phyloP scores from a whole-genome alignment of 2,888 invertebrate genomes.

The Leucophora obtusa region DNA sequence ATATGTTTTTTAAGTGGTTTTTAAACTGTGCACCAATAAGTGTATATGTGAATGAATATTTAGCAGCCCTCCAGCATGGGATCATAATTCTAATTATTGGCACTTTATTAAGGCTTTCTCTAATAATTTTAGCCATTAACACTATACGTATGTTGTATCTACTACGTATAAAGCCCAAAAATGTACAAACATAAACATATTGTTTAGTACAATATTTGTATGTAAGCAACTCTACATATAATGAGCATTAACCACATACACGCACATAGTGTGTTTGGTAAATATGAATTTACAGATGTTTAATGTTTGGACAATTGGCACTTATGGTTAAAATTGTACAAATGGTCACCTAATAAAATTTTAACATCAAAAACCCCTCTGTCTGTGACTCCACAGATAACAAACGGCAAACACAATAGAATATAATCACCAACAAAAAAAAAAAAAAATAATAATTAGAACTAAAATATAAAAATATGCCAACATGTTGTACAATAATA shows the following conservation, averaged over 20 bases:
- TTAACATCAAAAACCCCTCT: slow-evolving; percentile 33
- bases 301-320: slow-evolving; percentile 54
- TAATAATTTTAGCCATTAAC: slow-evolving; percentile 54
- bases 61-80: slow-evolving; percentile 20
- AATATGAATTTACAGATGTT: slow-evolving; percentile 25
- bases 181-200: slow-evolving; percentile 16
- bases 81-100: slow-evolving; percentile 48
- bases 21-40: slow-evolving; percentile 17
- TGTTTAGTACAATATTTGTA: slow-evolving; percentile 27
- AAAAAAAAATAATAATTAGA: not conserved
- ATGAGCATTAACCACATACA: not conserved
- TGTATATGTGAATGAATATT: not conserved
- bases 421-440: slow-evolving; percentile 12
- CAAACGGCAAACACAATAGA: not conserved
- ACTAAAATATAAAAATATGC: not conserved
- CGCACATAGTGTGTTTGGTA: not conserved
- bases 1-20: slow-evolving; percentile 32
- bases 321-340: slow-evolving; percentile 48
- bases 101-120: slow-evolving; percentile 27
- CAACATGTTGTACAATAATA: slow-evolving; percentile 19
- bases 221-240: slow-evolving; percentile 21
- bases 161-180: not conserved
- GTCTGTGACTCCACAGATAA: slow-evolving; percentile 13
- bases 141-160: slow-evolving; percentile 6
- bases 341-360: slow-evolving; percentile 56